Base-by-base conservation (phyloP, 2,113 vertebrate species). In the Pluvialis apricaria region DNA sequence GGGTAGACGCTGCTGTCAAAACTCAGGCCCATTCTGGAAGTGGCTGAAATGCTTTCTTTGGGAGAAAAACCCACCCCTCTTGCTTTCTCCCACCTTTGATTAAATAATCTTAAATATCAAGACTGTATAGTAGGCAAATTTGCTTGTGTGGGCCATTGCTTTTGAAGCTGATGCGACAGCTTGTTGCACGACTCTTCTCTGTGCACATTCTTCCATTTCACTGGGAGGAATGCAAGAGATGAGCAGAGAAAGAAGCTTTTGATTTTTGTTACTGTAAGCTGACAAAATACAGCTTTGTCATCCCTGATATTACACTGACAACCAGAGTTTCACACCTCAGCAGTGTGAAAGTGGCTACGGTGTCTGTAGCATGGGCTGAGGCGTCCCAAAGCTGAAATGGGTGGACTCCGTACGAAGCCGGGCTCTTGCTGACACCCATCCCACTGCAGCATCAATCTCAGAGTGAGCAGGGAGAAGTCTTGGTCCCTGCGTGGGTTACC, bases 71-170 rank as follows among this genome's bases (percentile, higher is more conserved):
- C 31, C 20, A 28, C 52, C 34, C 49, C 40, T 60, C 70, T 95
- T 92, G 42, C n/a, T 82, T 94, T 77, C 52, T 60, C 51, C 75
- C 55, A 77, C 87, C 73, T 87, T 93, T 77, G 86, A n/a, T 95
- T 95, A 95, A 96, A 88, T 69, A 84, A 75, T 75, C 77, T 82
- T 55, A 90, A 95, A 93, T 70, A 54, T 24, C 25, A 72, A 89
- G 82, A 77, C 44, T 75, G n/a, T 65, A 34, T 31, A 87, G 88
- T 28, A 78, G 81, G 86, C 79, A 86, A 51, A 62, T 82, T 87
- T 94, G 60, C 77, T 85, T 88, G 65, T 72, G 92, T 95, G 80
- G 72, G 88, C 92, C 68, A 65, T 61, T 79, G 75, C 34, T 84
- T 88, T 92, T 82, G 82, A 85, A 91, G 81, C 42, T 86, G 62